phyloP scores from a whole-genome alignment of 1,140 invertebrate genomes.

The Frieseomelitta varia region DNA sequence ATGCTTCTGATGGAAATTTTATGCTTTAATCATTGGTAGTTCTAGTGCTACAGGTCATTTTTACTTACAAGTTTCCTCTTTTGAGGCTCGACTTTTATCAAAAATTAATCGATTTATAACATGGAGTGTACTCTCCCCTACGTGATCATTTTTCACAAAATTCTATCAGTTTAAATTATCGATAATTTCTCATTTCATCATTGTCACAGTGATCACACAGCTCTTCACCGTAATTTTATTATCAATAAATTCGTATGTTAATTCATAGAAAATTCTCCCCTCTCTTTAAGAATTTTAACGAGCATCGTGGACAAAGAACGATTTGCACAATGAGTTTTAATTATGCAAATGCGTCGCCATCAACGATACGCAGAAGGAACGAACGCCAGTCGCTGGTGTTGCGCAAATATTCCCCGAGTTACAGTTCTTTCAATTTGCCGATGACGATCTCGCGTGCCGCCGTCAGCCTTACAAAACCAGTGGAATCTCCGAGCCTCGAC shows the following conservation, averaged over 20 bases:
- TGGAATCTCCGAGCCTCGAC: conserved; percentile 14
- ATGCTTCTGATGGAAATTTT: too few relatives aligned
- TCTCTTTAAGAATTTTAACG: background rate
- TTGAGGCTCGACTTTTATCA: too few relatives aligned
- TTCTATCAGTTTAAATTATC: too few relatives aligned
- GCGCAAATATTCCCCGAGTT: conserved; percentile 3
- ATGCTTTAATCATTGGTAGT: too few relatives aligned
- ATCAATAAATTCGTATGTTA: background rate
- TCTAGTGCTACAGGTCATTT: too few relatives aligned
- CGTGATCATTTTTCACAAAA: too few relatives aligned
- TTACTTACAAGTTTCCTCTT: too few relatives aligned
- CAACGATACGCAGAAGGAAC: conserved; percentile 15
- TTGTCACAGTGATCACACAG: too few relatives aligned
- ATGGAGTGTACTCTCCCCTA: too few relatives aligned
- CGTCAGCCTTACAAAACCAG: background rate
- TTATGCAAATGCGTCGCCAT: conserved; percentile 33
- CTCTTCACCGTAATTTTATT: background rate
- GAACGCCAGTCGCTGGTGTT: background rate
- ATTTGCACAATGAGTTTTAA: conserved; percentile 34
- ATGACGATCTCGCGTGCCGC: conserved; percentile 34
- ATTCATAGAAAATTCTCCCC: background rate
- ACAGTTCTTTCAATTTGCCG: background rate
- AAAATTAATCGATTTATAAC: too few relatives aligned
- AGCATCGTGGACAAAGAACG: background rate
- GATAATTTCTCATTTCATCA: too few relatives aligned